A percentile compares a stretch with the other conserved stretches of the same genome.
Evolutionary conservation across 2,888 invertebrate genomes (phyloP).

Genomic region (Schizaphis graminum): DNA sequence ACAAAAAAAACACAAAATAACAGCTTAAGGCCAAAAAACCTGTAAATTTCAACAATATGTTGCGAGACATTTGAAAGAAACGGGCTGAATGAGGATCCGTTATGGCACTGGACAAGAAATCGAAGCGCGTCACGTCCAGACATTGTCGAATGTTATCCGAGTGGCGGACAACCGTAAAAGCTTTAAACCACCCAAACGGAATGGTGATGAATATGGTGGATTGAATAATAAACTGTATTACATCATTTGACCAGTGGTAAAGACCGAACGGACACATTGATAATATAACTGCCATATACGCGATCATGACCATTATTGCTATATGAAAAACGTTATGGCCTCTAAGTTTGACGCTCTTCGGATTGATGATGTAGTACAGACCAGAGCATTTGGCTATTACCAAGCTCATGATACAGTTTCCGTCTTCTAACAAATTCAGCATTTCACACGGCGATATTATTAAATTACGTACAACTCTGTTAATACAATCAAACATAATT

Average conservation of each 20-base stretch:
- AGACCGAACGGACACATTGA: neutral
- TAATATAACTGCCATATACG: neutral
- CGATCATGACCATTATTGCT: neutral
- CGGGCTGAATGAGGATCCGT: neutral
- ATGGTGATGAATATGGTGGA: neutral
- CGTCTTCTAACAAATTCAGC: neutral
- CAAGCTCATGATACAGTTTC: neutral
- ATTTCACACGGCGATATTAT: neutral
- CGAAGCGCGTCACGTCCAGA: neutral
- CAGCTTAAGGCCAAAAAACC: neutral
- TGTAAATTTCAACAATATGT: neutral
- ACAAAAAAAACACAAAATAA: neutral
- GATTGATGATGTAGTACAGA: neutral
- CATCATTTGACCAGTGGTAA: constrained; percentile 9
- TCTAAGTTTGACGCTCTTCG: neutral
- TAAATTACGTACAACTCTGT: neutral
- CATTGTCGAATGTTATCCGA: neutral
- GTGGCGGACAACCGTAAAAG: neutral
- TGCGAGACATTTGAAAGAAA: neutral
- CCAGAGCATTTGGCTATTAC: neutral
- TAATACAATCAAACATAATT: neutral
- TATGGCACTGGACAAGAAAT: neutral
- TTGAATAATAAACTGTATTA: neutral
- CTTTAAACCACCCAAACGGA: constrained; percentile 4
- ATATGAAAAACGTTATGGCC: constrained; percentile 3